A percentile compares a stretch with the other conserved stretches of the same genome.
Evolutionary conservation across 2,113 vertebrate species (phyloP).

Genomic region (Hyperopisus bebe): DNA sequence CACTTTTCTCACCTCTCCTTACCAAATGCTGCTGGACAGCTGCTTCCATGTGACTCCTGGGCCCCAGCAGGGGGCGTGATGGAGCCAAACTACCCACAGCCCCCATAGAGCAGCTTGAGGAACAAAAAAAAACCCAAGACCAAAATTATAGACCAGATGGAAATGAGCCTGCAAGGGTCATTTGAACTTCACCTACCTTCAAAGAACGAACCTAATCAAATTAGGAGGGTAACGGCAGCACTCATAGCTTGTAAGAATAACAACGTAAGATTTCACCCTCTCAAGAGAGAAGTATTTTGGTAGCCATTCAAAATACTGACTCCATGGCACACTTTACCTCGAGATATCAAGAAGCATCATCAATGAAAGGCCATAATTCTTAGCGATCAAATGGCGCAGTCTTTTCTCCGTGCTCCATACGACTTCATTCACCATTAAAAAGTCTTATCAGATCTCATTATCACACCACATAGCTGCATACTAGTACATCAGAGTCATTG

Average conservation of each 20-base stretch:
- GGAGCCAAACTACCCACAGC: background rate
- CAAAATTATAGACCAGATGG: background rate
- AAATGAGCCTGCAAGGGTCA: background rate
- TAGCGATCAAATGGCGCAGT: background rate
- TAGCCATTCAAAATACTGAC: background rate
- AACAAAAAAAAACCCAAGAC: background rate
- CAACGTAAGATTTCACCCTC: background rate
- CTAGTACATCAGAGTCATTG: background rate
- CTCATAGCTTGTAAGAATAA: background rate
- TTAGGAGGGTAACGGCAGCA: background rate
- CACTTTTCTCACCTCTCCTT: conserved; percentile 18
- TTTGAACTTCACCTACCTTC: background rate
- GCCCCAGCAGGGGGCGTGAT: conserved; percentile 3
- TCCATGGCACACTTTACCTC: background rate
- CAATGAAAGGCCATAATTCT: background rate
- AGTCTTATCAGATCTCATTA: background rate
- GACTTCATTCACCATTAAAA: background rate
- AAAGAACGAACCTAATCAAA: background rate
- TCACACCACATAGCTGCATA: background rate
- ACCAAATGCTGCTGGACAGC: conserved; percentile 38
- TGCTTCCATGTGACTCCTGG: conserved; percentile 4
- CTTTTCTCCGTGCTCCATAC: background rate
- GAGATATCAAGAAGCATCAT: background rate
- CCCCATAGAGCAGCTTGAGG: background rate
- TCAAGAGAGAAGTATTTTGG: background rate